A percentile compares a stretch with the other conserved stretches of the same genome.
Evolutionary conservation across 2,113 vertebrate genomes (phyloP).

Genomic region (Prochilodus magdalenae): DNA sequence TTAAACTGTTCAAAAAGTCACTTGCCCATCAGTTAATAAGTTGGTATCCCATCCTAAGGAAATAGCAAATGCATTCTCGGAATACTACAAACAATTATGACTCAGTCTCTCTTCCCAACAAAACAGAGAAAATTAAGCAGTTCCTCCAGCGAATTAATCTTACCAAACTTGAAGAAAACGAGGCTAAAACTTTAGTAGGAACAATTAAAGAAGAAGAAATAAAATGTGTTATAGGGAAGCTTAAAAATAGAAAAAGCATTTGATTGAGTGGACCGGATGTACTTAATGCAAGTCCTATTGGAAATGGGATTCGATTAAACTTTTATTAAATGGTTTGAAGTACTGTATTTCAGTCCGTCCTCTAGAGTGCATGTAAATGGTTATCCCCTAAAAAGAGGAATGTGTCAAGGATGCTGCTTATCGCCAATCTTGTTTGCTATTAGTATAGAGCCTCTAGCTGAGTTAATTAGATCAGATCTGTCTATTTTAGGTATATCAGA

Average conservation of each 20-base stretch:
- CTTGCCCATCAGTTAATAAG: not conserved
- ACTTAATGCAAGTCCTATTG: not conserved
- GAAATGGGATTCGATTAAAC: too few species aligned
- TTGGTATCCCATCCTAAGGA: not conserved
- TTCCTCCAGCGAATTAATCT: not conserved
- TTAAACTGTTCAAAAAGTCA: constrained; percentile 5
- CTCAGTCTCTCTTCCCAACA: not conserved
- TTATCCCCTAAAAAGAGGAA: not conserved
- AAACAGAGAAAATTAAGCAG: not conserved
- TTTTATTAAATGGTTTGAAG: not conserved
- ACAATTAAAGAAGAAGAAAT: constrained; percentile 14
- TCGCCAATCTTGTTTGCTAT: not conserved
- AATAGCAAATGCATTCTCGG: not conserved
- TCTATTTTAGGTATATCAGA: too few species aligned
- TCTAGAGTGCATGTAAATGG: not conserved
- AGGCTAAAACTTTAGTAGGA: not conserved
- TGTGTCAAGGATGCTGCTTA: not conserved
- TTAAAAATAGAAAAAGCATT: not conserved
- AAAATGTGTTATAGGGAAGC: not conserved
- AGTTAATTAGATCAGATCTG: not conserved
- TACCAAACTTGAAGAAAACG: too few species aligned
- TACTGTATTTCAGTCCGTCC: not conserved
- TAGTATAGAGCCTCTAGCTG: not conserved
- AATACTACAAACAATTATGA: too few species aligned
- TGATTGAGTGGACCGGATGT: not conserved